Evolutionary conservation across 2,113 vertebrate species (phyloP).

Genomic region (Gracilinanus agilis): DNA sequence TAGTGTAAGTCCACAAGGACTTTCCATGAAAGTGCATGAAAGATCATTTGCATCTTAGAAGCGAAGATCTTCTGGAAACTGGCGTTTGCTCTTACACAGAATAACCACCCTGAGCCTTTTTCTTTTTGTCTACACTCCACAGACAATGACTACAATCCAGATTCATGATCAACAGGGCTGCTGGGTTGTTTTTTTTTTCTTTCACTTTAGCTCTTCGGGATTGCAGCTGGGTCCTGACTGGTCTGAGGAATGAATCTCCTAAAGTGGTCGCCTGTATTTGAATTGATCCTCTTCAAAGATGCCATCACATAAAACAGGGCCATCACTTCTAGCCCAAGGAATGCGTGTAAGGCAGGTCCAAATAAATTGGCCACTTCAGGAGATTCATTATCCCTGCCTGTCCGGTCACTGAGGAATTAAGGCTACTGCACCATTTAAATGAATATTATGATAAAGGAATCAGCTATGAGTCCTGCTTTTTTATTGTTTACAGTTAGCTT

Average conservation of each 20-base stretch:
- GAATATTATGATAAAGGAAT: background rate
- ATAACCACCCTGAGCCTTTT: background rate
- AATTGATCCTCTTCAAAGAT: background rate
- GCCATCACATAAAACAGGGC: background rate
- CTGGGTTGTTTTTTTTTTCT: background rate
- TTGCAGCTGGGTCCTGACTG: background rate
- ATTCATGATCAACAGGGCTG: background rate
- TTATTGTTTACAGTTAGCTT: background rate
- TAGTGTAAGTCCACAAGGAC: background rate
- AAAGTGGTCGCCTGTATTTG: background rate
- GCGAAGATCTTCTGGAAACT: background rate
- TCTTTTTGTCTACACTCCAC: background rate
- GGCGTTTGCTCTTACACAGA: background rate
- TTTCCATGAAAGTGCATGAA: background rate
- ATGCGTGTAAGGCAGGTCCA: background rate
- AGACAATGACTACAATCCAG: background rate
- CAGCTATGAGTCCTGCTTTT: background rate
- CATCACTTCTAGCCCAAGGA: background rate
- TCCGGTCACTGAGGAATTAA: background rate
- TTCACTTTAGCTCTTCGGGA: slow-evolving; percentile 25
- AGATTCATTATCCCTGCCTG: background rate
- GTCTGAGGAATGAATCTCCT: background rate
- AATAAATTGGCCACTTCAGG: background rate
- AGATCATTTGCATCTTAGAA: background rate
- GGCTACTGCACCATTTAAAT: background rate